Evolutionary conservation across 1,140 invertebrate species (phyloP).

Genomic region (Diabrotica virgifera): DNA sequence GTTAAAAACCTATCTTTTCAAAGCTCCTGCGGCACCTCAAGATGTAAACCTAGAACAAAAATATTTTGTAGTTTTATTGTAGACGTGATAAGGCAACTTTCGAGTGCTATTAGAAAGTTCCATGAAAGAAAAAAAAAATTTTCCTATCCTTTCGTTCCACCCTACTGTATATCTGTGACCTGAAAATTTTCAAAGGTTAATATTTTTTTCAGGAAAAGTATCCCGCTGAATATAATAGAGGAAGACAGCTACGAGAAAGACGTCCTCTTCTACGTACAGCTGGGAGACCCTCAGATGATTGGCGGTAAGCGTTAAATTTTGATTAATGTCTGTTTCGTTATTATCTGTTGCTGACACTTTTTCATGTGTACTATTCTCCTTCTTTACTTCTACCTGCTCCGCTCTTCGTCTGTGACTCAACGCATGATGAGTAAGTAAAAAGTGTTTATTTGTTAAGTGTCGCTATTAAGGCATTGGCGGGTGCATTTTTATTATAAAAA

Average conservation of each 20-base stretch:
- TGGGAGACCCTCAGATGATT: slow-evolving; percentile 81
- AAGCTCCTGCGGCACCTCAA: no score
- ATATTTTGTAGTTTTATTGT: no score
- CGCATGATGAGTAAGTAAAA: slow-evolving; percentile 44
- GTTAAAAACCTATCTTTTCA: no score
- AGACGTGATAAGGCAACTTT: no score
- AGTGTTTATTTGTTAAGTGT: not conserved
- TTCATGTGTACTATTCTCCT: slow-evolving; percentile 35
- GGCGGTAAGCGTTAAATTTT: slow-evolving; percentile 65
- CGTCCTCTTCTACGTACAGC: slow-evolving; percentile 87
- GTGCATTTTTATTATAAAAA: not conserved
- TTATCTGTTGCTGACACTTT: slow-evolving; percentile 34
- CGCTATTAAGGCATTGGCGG: not conserved
- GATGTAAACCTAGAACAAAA: no score
- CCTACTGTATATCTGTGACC: not conserved
- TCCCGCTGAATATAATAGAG: slow-evolving; percentile 86
- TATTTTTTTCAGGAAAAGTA: slow-evolving; percentile 75
- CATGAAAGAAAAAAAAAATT: no score
- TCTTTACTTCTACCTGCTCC: slow-evolving; percentile 23
- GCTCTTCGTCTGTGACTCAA: slow-evolving; percentile 33
- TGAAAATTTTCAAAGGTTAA: not conserved
- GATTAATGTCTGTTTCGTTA: slow-evolving; percentile 20
- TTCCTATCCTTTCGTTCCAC: no score
- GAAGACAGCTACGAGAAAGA: slow-evolving; percentile 98
- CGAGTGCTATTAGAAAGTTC: no score